Percentiles rank a stretch among this genome's conserved stretches.
phyloP scores from a whole-genome alignment of 2,888 invertebrate species.

The Sipha maydis region DNA sequence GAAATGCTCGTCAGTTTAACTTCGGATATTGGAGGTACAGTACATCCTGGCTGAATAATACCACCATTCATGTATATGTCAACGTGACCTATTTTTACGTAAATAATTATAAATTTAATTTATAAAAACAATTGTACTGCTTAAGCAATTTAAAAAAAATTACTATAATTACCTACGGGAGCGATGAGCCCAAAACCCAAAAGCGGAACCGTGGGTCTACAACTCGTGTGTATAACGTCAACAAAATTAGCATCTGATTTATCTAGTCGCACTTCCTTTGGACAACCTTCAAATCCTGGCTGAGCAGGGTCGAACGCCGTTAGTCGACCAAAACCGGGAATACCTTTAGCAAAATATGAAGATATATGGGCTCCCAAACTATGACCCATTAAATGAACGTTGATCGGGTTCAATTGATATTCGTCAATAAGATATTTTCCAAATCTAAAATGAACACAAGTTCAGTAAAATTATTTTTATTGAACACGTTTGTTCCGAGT shows the following conservation, averaged over 20 bases:
- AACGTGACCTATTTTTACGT: constrained; percentile 68
- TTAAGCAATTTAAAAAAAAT: neutral
- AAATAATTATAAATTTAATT: neutral
- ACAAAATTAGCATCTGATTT: constrained; percentile 73
- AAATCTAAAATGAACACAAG: constrained; percentile 68
- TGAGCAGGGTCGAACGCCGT: constrained; percentile 76
- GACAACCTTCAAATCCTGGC: constrained; percentile 71
- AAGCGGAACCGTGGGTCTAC: constrained; percentile 69
- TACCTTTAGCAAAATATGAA: constrained; percentile 71
- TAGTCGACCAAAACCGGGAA: constrained; percentile 70
- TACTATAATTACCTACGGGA: constrained; percentile 69
- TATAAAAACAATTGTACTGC: neutral
- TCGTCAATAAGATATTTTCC: constrained; percentile 69
- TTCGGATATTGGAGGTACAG: constrained; percentile 64
- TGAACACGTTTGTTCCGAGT: neutral
- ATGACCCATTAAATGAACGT: constrained; percentile 73
- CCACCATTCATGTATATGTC: constrained; percentile 80
- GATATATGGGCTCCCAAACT: constrained; percentile 75
- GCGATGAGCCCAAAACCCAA: constrained; percentile 74
- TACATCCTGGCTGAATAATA: constrained; percentile 75
- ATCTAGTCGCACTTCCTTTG: constrained; percentile 70
- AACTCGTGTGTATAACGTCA: constrained; percentile 76
- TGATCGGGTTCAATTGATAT: constrained; percentile 68
- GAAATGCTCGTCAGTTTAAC: constrained; percentile 64
- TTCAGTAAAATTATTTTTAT: neutral